Base-by-base conservation (phyloP, 2,888 invertebrate species). In the Campoplex nolae region DNA sequence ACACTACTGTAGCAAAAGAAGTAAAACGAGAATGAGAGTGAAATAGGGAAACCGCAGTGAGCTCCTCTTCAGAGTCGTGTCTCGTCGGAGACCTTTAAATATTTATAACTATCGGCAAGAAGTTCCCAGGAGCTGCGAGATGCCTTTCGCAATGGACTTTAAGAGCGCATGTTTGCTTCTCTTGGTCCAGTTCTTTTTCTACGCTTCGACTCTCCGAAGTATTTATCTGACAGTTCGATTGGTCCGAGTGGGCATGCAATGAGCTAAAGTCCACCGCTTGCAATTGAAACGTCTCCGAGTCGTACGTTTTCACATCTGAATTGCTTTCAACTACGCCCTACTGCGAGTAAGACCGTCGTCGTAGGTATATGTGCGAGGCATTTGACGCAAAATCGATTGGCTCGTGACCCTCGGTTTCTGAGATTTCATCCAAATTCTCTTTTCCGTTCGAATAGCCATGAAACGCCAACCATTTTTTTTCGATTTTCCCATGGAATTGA, bases 61-160 rank as follows among this genome's bases (percentile, higher is more conserved):
- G 75, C 56, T 78, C 67, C 85, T 80, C 70, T 65, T 78, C 84
- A 45, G 54, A 82, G 81, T 73, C 77, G 58, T 74, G 84, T 79
- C 87, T 83, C 84, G 79, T 83, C 71, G 74, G 74, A 77, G 58
- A 58, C 84, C 78, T 88, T 82, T 89, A 89, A 89, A 89, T 89
- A 89, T 89, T 88, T 89, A 89, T 89, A 84, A 86, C 88, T 83
- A 88, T 87, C 82, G 84, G 74, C 78, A 87, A 87, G 77, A 84
- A 85, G 77, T 88, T 88, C 84, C 79, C 86, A 84, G 76, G 79
- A 83, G 54, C 74, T 83, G 79, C 42, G 56, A 79, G 71, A 75
- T 75, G 71, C 76, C 48, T 54, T 65, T 78, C 74, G 78, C 82
- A 54, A 62, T 74, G 81, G 70, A 70, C 42, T 77, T 70, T 35